Evolutionary conservation across 2,888 invertebrate species (phyloP), one percentile per base, ranked within the genome.

Genomic region (Vanessa cardui): DNA sequence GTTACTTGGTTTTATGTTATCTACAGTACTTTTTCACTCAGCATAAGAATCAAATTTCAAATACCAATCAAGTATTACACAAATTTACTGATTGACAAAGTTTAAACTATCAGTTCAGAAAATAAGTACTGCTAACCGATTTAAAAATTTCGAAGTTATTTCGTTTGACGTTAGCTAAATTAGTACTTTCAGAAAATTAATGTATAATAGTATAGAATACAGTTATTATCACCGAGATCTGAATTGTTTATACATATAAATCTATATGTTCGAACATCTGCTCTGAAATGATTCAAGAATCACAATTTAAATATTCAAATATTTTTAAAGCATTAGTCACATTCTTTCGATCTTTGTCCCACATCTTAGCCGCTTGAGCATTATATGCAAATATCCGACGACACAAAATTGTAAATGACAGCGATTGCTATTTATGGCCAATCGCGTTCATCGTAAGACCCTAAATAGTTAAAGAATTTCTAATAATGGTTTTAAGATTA

Each of bases 361-460:
- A 88, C 87, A 87, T 86, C 83, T 84, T 84, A 85, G 73, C 84
- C 82, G 81, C 82, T 82, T 81, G 78, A 76, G 84, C 85, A 87
- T 89, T 89, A 88, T 90, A 89, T 89, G 88, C 86, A 87, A 90
- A 90, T 88, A 80, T 74, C 82, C 81, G 73, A 85, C 84, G 81
- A 71, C 78, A 77, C 82, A 78, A 84, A 84, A 84, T 80, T 79
- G 78, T 69, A 77, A 76, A 83, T 81, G 79, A 74, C 73, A 84
- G 86, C 86, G 86, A 82, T 81, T 64, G 47, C 68, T 62, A 45
- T 47, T 62, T 62, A 83, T 75, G 76, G 76, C 72, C 72, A 73
- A 76, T 78, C 69, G 72, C 12, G 20, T 62, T 33, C 20, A 73
- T 73, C 49, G 56, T 67, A 59, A 67, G 59, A 21, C 33, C 67